Evolutionary conservation across 2,797 vertebrate species (phyloP).

Genomic region (Hypotaenidia okinawae): DNA sequence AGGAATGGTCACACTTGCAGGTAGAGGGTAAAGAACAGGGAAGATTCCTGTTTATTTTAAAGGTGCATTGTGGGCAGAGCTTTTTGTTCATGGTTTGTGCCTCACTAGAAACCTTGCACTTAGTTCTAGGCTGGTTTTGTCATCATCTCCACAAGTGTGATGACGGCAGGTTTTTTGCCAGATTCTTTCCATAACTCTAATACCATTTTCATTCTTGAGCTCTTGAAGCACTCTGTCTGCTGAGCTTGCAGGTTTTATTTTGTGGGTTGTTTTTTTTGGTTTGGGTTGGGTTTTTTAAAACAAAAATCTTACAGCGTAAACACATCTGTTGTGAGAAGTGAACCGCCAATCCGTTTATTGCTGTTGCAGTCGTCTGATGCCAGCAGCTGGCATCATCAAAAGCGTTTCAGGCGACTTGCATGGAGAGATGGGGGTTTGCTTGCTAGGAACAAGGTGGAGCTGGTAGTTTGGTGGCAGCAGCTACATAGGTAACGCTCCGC

Average conservation of each 20-base stretch:
- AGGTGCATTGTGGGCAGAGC: background rate
- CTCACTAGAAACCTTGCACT: background rate
- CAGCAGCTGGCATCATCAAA: background rate
- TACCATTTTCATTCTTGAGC: background rate
- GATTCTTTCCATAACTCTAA: background rate
- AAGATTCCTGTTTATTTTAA: background rate
- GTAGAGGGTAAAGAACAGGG: background rate
- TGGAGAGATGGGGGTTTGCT: background rate
- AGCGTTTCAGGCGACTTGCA: background rate
- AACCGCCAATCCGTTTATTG: background rate
- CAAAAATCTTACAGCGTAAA: no score
- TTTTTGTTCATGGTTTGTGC: background rate
- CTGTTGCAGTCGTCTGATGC: background rate
- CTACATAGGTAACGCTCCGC: background rate
- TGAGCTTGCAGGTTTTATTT: background rate
- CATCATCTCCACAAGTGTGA: background rate
- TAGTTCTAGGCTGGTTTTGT: background rate
- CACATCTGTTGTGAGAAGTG: background rate
- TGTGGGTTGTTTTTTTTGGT: background rate
- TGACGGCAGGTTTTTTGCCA: background rate
- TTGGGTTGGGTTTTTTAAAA: no score
- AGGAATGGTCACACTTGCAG: background rate
- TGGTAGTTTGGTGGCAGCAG: background rate
- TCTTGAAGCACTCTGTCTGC: background rate
- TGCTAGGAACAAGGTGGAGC: background rate